Evolutionary conservation across 2,113 vertebrate genomes (phyloP), one percentile per base, ranked within the genome.

Genomic region (Gymnorhina tibicen): DNA sequence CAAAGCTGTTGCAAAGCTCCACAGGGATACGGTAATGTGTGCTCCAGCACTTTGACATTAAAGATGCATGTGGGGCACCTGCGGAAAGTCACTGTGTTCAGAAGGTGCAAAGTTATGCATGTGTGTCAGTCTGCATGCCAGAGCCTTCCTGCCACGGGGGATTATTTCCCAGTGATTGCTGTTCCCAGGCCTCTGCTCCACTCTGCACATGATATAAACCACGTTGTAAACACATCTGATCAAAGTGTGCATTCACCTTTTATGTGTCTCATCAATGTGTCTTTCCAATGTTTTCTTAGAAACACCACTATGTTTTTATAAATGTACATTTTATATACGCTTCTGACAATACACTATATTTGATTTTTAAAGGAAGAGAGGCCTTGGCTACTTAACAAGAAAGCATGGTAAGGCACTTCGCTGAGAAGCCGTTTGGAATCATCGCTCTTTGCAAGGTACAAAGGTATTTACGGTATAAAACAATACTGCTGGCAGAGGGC

Each of bases 171-270:
- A 87, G 89, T 69, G 91, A 97, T 92, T 82, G 69, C 94, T 97
- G 94, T 97, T 97, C 95, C 81, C 91, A 87, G 96, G 91, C 85
- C 87, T 92, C 81, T 93, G 95, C 96, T 97, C 86, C 95, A 96
- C 93, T 97, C 94, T 70, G 94, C 95, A 93, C 66, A 81, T 95
- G 96, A 64, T 95, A 96, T 85, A 97, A 97, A 97, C 93, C 92
- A 93, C 12, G 60, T 95, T 98, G 97, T 98, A 98, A 98, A 98
- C 97, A 97, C 44, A 97, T 89, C 92, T 94, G 96, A 96, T 97
- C 93, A 96, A 93, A 92, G 88, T 27, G 87, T 85, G 90, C 94
- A 74, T 95, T 96, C 92, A 94, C 84, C 93, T 97, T 97, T 97
- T 93, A 94, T 78, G 97, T 97, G 87, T 96, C 95, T 96, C 95